A percentile compares a stretch with the other conserved stretches of the same genome.
These are phyloP conservation scores for Acanthis flammea DNA, from an alignment of 2,797 vertebrate genomes.

Conservation along the genomic window DNA sequence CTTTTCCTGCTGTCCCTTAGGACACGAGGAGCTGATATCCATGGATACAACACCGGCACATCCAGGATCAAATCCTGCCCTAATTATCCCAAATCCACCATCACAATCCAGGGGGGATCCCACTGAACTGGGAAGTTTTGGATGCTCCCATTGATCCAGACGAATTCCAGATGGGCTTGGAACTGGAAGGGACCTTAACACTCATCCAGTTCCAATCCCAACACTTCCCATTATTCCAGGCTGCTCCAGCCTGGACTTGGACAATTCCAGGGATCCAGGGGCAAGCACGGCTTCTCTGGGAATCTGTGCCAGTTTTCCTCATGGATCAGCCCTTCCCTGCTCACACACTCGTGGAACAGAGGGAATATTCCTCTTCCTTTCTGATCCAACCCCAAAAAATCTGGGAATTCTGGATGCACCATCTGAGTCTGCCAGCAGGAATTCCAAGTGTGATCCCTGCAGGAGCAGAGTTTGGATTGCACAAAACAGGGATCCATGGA, in stretches of 20 bases:
- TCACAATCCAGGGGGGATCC: neutral
- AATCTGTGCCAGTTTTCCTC: neutral
- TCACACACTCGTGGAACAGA: neutral
- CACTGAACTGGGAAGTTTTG: neutral
- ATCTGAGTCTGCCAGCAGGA: neutral
- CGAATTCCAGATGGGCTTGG: neutral
- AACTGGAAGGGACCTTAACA: neutral
- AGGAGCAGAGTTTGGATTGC: neutral
- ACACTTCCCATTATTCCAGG: neutral
- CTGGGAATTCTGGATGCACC: neutral
- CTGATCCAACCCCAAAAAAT: neutral
- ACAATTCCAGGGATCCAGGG: neutral
- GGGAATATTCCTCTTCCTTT: neutral
- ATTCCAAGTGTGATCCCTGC: neutral
- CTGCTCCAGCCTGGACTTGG: neutral
- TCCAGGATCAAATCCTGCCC: neutral
- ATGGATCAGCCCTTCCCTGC: neutral
- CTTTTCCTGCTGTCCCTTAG: neutral
- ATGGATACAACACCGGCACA: rapidly evolving
- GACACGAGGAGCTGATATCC: neutral
- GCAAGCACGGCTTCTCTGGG: neutral
- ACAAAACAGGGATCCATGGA: rapidly evolving
- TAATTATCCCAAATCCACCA: neutral
- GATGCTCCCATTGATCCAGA: neutral
- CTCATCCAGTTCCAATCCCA: neutral